phyloP scores from a whole-genome alignment of 1,140 invertebrate species.

The Ganaspis sp. region DNA sequence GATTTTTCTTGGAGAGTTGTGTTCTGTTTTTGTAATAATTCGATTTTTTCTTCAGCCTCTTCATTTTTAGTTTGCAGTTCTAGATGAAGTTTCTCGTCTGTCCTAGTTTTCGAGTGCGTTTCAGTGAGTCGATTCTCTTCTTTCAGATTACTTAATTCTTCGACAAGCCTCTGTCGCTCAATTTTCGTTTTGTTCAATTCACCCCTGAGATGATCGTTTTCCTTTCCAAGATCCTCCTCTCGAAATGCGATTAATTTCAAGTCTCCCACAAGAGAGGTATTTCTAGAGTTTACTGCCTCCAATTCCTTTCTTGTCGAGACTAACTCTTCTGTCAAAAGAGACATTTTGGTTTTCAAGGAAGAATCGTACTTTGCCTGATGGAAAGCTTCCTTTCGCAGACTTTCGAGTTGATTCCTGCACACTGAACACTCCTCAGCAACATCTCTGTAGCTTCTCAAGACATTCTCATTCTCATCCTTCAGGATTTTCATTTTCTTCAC shows the following conservation, averaged over 20 bases:
- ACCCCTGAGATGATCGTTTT: conserved; percentile 43
- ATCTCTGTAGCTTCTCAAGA: background rate
- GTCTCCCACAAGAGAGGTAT: conserved; percentile 34
- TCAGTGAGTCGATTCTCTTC: conserved; percentile 38
- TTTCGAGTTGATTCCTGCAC: conserved; percentile 36
- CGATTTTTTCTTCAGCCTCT: conserved; percentile 17
- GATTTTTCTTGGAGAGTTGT: conserved; percentile 11
- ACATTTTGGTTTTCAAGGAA: background rate
- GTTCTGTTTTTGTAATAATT: background rate
- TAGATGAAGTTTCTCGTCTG: background rate
- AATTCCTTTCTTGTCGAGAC: conserved; percentile 12
- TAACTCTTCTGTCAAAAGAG: conserved; percentile 33
- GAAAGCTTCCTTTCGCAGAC: conserved; percentile 30
- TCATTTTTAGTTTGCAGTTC: conserved; percentile 6
- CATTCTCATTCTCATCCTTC: conserved; percentile 44
- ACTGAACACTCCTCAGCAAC: conserved; percentile 22
- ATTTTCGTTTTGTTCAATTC: conserved; percentile 45
- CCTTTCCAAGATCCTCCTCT: conserved; percentile 43
- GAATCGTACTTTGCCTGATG: conserved; percentile 35
- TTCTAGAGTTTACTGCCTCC: conserved; percentile 39
- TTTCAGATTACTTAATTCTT: conserved; percentile 51
- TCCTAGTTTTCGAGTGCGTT: conserved; percentile 29
- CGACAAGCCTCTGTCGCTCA: conserved; percentile 45
- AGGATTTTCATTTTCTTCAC: conserved; percentile 37
- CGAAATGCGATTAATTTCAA: conserved; percentile 36